phyloP scores from a whole-genome alignment of 2,113 vertebrate genomes.

The Zosterops borbonicus region DNA sequence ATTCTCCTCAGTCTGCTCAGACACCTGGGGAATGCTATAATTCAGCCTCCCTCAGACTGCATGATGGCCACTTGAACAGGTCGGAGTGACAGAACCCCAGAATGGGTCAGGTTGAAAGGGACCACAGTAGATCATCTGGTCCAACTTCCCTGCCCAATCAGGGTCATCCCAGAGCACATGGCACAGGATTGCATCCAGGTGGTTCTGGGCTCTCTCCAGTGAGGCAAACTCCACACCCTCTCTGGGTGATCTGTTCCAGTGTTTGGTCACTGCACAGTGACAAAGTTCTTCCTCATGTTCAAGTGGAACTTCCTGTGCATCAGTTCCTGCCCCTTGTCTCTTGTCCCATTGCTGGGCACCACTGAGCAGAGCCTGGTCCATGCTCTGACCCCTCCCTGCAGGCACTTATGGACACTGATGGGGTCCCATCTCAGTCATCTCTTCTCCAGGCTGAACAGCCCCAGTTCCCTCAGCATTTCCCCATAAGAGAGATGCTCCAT shows the following conservation, averaged over 20 bases:
- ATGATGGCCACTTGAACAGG: rapidly evolving
- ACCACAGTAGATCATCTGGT: background rate
- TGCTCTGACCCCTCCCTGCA: background rate
- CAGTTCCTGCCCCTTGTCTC: rapidly evolving
- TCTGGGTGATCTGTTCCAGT: background rate
- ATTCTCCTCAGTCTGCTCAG: background rate
- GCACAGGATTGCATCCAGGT: background rate
- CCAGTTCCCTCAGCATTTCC: background rate
- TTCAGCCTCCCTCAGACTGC: background rate
- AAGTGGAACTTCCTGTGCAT: background rate
- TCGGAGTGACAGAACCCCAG: background rate
- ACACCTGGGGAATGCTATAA: background rate
- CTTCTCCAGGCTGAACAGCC: background rate
- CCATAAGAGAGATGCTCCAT: background rate
- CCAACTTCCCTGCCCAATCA: background rate
- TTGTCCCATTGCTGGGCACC: background rate
- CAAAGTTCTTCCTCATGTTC: background rate
- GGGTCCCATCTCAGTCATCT: rapidly evolving
- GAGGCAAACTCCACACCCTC: background rate
- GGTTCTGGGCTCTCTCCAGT: background rate
- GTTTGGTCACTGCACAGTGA: background rate
- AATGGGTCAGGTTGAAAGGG: background rate
- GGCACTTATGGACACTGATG: background rate
- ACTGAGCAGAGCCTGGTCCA: background rate
- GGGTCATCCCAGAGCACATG: background rate